A percentile compares a stretch with the other conserved stretches of the same genome.
Evolutionary conservation across 2,888 invertebrate genomes (phyloP).

Genomic region (Acleris holmiana): DNA sequence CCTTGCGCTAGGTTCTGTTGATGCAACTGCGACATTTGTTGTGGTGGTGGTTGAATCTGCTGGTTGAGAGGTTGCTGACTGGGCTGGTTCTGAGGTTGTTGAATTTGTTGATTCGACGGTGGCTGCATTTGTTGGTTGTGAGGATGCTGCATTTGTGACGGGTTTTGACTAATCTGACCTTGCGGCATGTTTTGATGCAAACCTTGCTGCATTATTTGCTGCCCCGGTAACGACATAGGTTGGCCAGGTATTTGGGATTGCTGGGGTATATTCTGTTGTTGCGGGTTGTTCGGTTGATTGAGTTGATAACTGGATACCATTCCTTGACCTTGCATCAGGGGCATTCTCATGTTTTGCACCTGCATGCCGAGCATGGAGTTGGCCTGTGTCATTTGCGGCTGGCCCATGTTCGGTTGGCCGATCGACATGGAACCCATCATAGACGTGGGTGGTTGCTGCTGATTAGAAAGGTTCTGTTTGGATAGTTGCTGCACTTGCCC

Average conservation of each 20-base stretch:
- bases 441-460: slow-evolving; percentile 54
- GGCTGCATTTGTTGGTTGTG: slow-evolving; percentile 52
- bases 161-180: slow-evolving; percentile 26
- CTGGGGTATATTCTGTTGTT: slow-evolving; percentile 56
- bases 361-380: slow-evolving; percentile 71
- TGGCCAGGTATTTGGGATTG: slow-evolving; percentile 59
- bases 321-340: slow-evolving; percentile 64
- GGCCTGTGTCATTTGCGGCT: slow-evolving; percentile 60
- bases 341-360: slow-evolving; percentile 75
- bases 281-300: slow-evolving; percentile 60
- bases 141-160: slow-evolving; percentile 53
- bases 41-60: slow-evolving; percentile 52
- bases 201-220: slow-evolving; percentile 51
- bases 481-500: slow-evolving; percentile 53
- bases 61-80: slow-evolving; percentile 14
- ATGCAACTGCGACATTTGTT: slow-evolving; percentile 48
- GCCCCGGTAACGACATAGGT: slow-evolving; percentile 56
- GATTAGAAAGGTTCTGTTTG: slow-evolving; percentile 64
- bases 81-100: slow-evolving; percentile 49
- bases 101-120: slow-evolving; percentile 51
- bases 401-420: slow-evolving; percentile 60
- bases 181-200: slow-evolving; percentile 52
- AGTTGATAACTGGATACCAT: slow-evolving; percentile 64
- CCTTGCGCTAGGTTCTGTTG: slow-evolving; percentile 44
- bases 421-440: slow-evolving; percentile 65